Conservation (phyloP, 92 coral and sea anemone species). For the Isaurus tuberculatus region DNA sequence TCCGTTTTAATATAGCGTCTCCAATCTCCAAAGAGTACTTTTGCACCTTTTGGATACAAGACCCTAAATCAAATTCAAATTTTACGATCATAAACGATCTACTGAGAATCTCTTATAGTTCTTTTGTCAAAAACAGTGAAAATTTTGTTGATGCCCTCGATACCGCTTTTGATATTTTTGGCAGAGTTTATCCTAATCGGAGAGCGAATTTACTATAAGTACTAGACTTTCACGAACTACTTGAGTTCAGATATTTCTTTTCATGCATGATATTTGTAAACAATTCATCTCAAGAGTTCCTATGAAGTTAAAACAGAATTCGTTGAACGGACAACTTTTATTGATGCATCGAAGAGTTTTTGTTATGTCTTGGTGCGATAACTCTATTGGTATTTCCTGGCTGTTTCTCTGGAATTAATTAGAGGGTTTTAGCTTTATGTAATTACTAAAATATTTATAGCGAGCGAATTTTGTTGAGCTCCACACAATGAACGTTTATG, state of each 20-base stretch:
- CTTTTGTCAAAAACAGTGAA: neutral
- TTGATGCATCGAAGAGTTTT: neutral
- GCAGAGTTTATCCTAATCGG: conserved; percentile 5
- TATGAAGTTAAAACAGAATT: neutral
- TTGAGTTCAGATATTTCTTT: neutral
- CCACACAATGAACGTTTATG: conserved; percentile 3
- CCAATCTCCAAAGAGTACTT: conserved; percentile 1
- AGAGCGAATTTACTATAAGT: neutral
- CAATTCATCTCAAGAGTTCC: neutral
- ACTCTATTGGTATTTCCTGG: neutral
- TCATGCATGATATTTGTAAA: conserved; percentile 2
- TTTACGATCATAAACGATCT: neutral
- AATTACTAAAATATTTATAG: neutral
- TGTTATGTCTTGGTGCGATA: neutral
- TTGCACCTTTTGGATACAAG: neutral
- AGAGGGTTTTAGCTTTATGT: neutral
- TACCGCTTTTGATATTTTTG: neutral
- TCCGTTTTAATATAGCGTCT: conserved; percentile 18
- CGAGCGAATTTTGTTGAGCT: neutral
- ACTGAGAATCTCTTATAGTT: neutral
- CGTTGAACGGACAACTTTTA: neutral
- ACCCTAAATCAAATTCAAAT: neutral
- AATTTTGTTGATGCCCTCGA: neutral
- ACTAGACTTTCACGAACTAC: conserved; percentile 16
- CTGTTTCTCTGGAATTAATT: neutral